phyloP scores from a whole-genome alignment of 2,888 invertebrate genomes.

The Petrophora chlorosata region DNA sequence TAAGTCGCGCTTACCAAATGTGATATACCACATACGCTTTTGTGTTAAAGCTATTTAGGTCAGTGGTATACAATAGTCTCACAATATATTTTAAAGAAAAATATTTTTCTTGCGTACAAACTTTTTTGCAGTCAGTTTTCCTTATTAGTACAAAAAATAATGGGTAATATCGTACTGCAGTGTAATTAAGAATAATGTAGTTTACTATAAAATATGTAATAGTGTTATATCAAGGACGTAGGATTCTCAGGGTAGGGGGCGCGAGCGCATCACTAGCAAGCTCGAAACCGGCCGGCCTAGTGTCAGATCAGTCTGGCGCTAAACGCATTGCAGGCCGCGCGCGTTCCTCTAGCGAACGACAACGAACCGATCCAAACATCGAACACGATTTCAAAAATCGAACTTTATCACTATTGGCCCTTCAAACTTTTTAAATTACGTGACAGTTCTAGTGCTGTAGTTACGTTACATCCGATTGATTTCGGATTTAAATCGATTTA shows the following conservation, averaged over 20 bases:
- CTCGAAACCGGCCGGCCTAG: conserved; percentile 32
- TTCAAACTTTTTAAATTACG: conserved; percentile 6
- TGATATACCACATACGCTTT: no score
- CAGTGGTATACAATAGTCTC: no score
- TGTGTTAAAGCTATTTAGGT: no score
- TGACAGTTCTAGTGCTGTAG: conserved; percentile 24
- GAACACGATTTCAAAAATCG: conserved; percentile 41
- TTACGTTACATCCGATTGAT: no score
- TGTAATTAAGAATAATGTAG: neutral
- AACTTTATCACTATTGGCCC: conserved; percentile 14
- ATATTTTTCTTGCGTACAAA: no score
- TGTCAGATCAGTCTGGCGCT: conserved; percentile 38
- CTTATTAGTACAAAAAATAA: no score
- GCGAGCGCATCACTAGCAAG: conserved; percentile 32
- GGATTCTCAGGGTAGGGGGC: conserved; percentile 29
- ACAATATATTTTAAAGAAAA: no score
- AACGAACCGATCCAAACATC: conserved; percentile 37
- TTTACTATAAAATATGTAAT: conserved; percentile 2
- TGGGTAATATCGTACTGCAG: no score
- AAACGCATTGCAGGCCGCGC: conserved; percentile 34
- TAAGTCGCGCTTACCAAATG: no score
- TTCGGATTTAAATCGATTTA: neutral
- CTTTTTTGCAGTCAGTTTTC: no score
- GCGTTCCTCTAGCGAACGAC: conserved; percentile 38
- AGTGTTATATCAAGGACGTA: conserved; percentile 33